These are phyloP conservation scores for Drosophila sechellia DNA, from an alignment of 1,140 invertebrate genomes.

Conservation along the genomic window DNA sequence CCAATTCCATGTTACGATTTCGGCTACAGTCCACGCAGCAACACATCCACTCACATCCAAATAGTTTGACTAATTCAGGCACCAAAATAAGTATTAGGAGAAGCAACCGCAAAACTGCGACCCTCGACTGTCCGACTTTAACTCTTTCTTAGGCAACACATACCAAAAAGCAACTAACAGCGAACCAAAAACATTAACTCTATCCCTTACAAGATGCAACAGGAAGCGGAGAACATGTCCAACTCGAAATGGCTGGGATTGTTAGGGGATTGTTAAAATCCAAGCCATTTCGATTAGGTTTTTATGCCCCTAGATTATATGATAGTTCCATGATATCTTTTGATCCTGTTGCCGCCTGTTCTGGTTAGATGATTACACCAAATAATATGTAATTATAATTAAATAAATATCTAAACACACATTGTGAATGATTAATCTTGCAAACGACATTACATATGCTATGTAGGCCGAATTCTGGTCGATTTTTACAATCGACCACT, in stretches of 20 bases:
- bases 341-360: conserved; percentile 12
- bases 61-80: conserved; percentile 37
- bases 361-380: conserved; percentile 10
- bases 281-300: neutral
- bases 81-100: conserved; percentile 47
- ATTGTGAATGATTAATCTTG: neutral
- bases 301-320: neutral
- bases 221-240: conserved; percentile 7
- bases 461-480: neutral
- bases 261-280: neutral
- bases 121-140: conserved; percentile 49
- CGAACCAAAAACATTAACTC: conserved; percentile 2
- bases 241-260: conserved; percentile 9
- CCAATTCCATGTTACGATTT: neutral
- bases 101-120: conserved; percentile 24
- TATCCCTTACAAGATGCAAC: conserved; percentile 37
- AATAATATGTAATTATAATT: conserved; percentile 2
- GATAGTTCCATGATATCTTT: neutral
- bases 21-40: conserved; percentile 15
- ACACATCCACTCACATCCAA: conserved; percentile 2
- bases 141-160: conserved; percentile 44
- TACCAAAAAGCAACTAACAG: conserved; percentile 22
- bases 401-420: conserved; percentile 2
- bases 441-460: neutral
- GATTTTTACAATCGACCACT: conserved; percentile 11